A percentile compares a stretch with the other conserved stretches of the same genome.
Conservation (phyloP, 2,113 vertebrate genomes). For the Pituophis catenifer region DNA sequence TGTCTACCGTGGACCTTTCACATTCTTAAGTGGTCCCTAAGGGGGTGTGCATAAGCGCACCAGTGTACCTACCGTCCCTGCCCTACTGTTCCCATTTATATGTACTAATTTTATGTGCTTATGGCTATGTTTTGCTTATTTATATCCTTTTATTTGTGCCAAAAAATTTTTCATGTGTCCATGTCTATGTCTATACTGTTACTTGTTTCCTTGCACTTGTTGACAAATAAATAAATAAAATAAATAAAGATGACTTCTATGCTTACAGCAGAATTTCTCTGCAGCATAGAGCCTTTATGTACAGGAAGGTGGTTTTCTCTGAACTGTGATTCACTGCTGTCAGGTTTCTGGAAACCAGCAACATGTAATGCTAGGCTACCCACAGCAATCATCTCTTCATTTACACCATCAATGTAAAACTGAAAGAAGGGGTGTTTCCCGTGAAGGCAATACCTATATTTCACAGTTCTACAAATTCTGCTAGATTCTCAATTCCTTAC, state of each 20-base stretch:
- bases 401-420: not conserved
- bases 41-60: too few relatives aligned
- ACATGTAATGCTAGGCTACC: not conserved
- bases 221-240: too few relatives aligned
- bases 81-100: too few relatives aligned
- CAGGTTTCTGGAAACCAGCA: not conserved
- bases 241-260: not conserved
- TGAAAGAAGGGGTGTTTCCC: not conserved
- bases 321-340: not conserved
- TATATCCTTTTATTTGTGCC: too few relatives aligned
- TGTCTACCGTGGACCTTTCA: too few relatives aligned
- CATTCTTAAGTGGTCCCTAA: too few relatives aligned
- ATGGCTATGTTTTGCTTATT: too few relatives aligned
- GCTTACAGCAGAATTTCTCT: not conserved
- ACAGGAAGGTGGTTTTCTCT: not conserved
- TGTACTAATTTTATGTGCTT: too few relatives aligned
- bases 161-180: too few relatives aligned
- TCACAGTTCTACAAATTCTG: constrained; percentile 32
- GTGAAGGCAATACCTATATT: not conserved
- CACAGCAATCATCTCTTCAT: not conserved
- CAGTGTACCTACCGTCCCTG: too few relatives aligned
- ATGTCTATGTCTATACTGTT: too few relatives aligned
- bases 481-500: constrained; percentile 8
- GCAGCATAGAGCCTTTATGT: not conserved
- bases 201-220: too few relatives aligned